phyloP scores from a whole-genome alignment of 2,797 vertebrate species.

The Sebastes hubbsi region DNA sequence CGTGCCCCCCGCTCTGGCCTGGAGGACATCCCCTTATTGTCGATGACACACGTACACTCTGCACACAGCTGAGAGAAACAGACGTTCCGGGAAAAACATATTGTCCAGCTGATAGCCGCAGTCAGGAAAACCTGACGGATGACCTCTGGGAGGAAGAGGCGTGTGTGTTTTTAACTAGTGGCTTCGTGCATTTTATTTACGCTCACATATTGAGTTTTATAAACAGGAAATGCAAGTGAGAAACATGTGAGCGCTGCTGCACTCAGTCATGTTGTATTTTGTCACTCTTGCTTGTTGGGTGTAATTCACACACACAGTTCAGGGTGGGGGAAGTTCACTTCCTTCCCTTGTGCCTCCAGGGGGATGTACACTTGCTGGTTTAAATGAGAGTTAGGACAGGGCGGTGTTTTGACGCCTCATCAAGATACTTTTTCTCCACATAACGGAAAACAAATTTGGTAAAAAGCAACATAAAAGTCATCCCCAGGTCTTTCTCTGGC shows the following conservation, averaged over 20 bases:
- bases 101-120: conserved; percentile 46
- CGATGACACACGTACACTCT: conserved; percentile 34
- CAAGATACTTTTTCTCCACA: not conserved
- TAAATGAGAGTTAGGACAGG: not conserved
- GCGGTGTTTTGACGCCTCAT: conserved; percentile 18
- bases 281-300: conserved; percentile 16
- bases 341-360: conserved; percentile 64
- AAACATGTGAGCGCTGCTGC: conserved; percentile 15
- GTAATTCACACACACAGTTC: conserved; percentile 9
- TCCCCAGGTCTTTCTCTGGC: not conserved
- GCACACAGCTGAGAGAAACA: conserved; percentile 18
- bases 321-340: conserved; percentile 70
- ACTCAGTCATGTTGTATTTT: conserved; percentile 17
- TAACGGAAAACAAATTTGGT: not conserved
- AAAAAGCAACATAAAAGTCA: not conserved
- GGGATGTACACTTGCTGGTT: conserved; percentile 25
- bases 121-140: conserved; percentile 40
- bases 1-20: conserved; percentile 10
- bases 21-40: conserved; percentile 76
- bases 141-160: conserved; percentile 15
- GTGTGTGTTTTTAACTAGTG: not conserved
- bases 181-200: not conserved
- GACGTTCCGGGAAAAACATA: not conserved
- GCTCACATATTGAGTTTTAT: not conserved
- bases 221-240: conserved; percentile 25